Evolutionary conservation across 2,113 vertebrate species (phyloP), one percentile per base, ranked within the genome.

Genomic region (Sceloporus undulatus): DNA sequence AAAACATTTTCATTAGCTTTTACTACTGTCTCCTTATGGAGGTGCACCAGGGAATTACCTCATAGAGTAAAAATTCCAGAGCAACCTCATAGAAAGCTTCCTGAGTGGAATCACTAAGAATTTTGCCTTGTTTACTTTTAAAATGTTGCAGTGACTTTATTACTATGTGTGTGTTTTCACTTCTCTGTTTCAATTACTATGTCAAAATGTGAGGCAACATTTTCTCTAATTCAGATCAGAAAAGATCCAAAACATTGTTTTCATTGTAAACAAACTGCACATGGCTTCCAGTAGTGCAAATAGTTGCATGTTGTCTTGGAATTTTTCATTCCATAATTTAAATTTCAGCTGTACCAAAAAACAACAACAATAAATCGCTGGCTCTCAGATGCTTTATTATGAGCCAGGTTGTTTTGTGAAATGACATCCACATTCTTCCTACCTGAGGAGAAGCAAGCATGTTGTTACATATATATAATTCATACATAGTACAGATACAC

Each of bases 41-140:
- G 88, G 87, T 84, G 91, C 89, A 85, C 90, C 6, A 42, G 94
- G 93, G 95, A 94, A 95, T 95, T 94, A 95, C 95, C 91, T 96
- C 94, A 96, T 93, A 56, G 91, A 90, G 84, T 86, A 94, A 87
- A 87, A 0, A 40, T 94, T 94, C 91, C 94, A 95, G 88, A 88
- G 90, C 82, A 91, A 93, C 2, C n/a, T 29, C 66, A 82, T 8
- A 0, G 71, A 90, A 80, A 8, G 89, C 91, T 84, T 83, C 90
- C 93, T 92, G 0, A 90, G 90, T 87, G 84, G 91, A 95, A 94
- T 92, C 91, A 92, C 85, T 68, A 89, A 79, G 0, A 13, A 81
- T 93, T 94, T 90, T 0, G 0, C 27, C 13, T n/a, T 25, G 19
- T 52, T 83, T 68, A 73, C 90, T 92, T 83, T 83, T 59, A 94